Evolutionary conservation across 2,797 vertebrate species (phyloP), one percentile per base, ranked within the genome.

Genomic region (Lerista edwardsae): DNA sequence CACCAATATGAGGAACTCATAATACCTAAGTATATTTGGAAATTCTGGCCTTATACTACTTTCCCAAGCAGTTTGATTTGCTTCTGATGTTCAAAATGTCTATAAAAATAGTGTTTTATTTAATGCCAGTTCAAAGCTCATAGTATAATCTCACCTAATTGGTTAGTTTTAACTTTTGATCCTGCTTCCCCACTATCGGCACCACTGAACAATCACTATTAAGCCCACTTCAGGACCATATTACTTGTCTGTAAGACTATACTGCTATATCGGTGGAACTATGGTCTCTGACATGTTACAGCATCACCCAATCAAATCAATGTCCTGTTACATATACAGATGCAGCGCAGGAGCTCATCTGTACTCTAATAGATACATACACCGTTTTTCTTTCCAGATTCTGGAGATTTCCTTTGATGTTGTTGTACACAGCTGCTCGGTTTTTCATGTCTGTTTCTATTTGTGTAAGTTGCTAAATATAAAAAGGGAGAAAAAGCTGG

Each of bases 401-500:
- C 90, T 97, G 97, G 92, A 98, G 91, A 77, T 95, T 97, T 15
- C 91, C 93, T 94, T 98, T 99, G 84, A 98, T 94, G 10, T 95
- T 96, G 90, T 91, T 97, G 94, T 98, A 99, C 0, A 96, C 93
- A 0, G 95, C 92, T 19, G 96, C 94, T 65, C 97, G 94, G n/a
- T 95, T 94, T 95, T 97, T 99, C 80, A 99, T 87, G 75, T 99
- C 98, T 8, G 93, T 69, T 90, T 99, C 98, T 75, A 98, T 97
- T 90, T 98, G 98, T 47, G 95, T 96, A 84, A 99, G 94, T 96
- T 99, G 98, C 98, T 99, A 92, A 80, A 86, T 88, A 62, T 31
- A 71, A 87, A 93, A 86, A 25, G 6, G 23, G 12, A 6, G 39
- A 85, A 82, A 90, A 75, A 39, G 62, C 6, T 12, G 34, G 78